A percentile compares a stretch with the other conserved stretches of the same genome.
Conservation (phyloP, 2,113 vertebrate species). For the Tinamus guttatus region DNA sequence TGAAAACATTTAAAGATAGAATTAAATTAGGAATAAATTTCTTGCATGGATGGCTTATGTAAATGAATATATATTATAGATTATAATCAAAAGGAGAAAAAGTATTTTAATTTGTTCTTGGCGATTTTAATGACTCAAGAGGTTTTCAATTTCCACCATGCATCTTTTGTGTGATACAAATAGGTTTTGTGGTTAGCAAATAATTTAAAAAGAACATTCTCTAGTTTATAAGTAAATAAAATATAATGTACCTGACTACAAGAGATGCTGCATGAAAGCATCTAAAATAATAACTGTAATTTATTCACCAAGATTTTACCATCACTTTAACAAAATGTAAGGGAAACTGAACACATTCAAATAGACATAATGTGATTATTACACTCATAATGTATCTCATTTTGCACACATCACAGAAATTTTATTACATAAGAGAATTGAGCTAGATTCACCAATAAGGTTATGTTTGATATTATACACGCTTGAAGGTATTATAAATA, state of each 20-base stretch:
- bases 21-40: constrained; percentile 46
- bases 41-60: constrained; percentile 30
- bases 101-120: constrained; percentile 12
- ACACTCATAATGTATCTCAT: neutral
- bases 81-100: constrained; percentile 35
- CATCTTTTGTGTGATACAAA: neutral
- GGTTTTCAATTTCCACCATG: constrained; percentile 39
- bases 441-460: neutral
- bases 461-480: neutral
- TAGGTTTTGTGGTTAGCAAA: constrained; percentile 39
- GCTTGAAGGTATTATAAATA: constrained; percentile 9
- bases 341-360: neutral
- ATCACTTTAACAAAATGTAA: neutral
- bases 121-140: constrained; percentile 35
- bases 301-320: neutral
- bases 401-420: neutral
- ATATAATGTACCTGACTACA: constrained; percentile 5
- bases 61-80: constrained; percentile 19
- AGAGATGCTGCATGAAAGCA: neutral
- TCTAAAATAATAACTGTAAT: constrained; percentile 5
- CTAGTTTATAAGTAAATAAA: constrained; percentile 25
- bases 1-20: constrained; percentile 42
- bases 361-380: constrained; percentile 12
- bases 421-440: neutral
- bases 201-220: constrained; percentile 49